These are phyloP conservation scores for Cetonia aurata DNA, from an alignment of 2,888 invertebrate genomes.

Conservation along the genomic window DNA sequence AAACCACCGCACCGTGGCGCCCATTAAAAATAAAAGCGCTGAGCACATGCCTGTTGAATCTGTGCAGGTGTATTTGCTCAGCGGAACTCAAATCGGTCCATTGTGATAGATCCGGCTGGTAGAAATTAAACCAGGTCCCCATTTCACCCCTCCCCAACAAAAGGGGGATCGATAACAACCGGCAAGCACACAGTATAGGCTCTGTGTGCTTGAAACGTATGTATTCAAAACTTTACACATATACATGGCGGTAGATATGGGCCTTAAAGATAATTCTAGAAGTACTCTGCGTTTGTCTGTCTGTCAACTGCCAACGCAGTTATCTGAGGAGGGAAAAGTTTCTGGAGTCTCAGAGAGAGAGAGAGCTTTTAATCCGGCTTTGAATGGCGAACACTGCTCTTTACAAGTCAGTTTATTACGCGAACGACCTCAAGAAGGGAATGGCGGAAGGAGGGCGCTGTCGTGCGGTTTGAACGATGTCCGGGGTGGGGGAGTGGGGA, in stretches of 20 bases:
- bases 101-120: neutral
- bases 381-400: conserved; percentile 26
- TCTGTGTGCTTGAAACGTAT: neutral
- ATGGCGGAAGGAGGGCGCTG: neutral
- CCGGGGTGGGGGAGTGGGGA: neutral
- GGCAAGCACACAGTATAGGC: neutral
- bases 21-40: neutral
- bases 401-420: conserved; percentile 8
- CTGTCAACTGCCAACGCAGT: neutral
- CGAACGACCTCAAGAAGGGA: too few species aligned
- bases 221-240: neutral
- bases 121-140: neutral
- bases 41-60: neutral
- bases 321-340: too few species aligned
- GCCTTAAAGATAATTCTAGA: conserved; percentile 16
- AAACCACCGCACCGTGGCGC: neutral
- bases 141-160: neutral
- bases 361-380: conserved; percentile 43
- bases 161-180: conserved; percentile 4
- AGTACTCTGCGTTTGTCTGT: neutral
- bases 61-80: neutral
- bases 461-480: conserved; percentile 10
- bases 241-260: neutral
- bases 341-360: neutral
- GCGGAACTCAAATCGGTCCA: conserved; percentile 22